Conservation (phyloP, 2,797 vertebrate genomes). For the Chelon labrosus region DNA sequence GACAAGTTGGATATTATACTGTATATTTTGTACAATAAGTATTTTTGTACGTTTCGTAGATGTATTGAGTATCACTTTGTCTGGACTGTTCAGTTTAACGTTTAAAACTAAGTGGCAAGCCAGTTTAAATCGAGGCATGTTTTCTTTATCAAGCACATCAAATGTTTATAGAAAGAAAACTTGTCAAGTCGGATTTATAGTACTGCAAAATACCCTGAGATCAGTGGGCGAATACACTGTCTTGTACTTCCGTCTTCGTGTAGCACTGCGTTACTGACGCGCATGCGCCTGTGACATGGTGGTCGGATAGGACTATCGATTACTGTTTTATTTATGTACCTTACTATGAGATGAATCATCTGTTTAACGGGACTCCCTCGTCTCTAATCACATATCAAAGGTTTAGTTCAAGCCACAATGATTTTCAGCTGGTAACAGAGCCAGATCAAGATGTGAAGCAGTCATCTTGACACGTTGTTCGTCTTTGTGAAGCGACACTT, state of each 20-base stretch:
- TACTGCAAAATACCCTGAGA: neutral
- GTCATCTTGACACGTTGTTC: constrained; percentile 5
- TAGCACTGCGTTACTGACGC: neutral
- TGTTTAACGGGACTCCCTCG: rapidly evolving
- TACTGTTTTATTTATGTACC: neutral
- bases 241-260: constrained; percentile 2
- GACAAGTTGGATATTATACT: neutral
- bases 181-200: neutral
- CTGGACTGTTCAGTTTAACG: too few species aligned
- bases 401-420: rapidly evolving
- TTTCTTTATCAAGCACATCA: neutral
- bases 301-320: neutral
- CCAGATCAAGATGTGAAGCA: neutral
- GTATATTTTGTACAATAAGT: too few species aligned
- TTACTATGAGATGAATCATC: neutral
- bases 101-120: too few species aligned
- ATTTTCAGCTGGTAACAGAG: rapidly evolving
- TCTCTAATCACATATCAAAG: rapidly evolving
- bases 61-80: too few species aligned
- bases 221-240: rapidly evolving
- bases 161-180: too few species aligned
- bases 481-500: constrained; percentile 38
- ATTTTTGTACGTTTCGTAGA: too few species aligned
- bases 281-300: neutral
- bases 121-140: neutral